Conservation (phyloP, 1,140 invertebrate species). For the Platyscapa corneri region DNA sequence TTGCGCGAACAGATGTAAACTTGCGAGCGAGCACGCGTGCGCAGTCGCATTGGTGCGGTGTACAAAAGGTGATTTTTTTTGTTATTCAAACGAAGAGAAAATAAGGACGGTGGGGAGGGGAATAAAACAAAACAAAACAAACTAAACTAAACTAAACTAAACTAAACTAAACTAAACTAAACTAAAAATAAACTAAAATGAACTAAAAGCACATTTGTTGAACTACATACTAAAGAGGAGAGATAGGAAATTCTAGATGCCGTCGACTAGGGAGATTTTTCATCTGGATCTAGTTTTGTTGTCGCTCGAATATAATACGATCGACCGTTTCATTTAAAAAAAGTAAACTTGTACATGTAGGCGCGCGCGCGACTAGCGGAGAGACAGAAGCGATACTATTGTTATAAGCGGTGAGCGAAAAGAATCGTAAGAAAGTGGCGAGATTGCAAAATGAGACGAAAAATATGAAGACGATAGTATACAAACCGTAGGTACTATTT, state of each 20-base stretch:
- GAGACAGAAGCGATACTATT: conserved; percentile 25
- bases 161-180: no score
- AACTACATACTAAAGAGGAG: background rate
- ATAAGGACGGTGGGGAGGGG: background rate
- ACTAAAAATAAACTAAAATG: no score
- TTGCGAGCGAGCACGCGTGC: background rate
- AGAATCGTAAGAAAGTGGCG: conserved; percentile 2
- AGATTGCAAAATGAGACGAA: conserved; percentile 29
- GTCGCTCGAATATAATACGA: background rate
- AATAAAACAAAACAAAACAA: no score
- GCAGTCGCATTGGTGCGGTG: no score
- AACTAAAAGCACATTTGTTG: background rate
- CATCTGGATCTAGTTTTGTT: conserved; percentile 10
- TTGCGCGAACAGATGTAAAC: conserved; percentile 12
- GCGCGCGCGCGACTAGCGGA: background rate
- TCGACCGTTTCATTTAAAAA: conserved; percentile 19
- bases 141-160: no score
- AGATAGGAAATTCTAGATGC: background rate
- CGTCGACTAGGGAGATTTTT: conserved; percentile 12
- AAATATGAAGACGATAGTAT: conserved; percentile 43
- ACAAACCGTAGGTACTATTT: conserved; percentile 58
- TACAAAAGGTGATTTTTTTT: conserved; percentile 13
- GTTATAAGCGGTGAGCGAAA: conserved; percentile 16
- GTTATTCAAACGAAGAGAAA: background rate
- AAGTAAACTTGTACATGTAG: conserved; percentile 54